Base-by-base conservation (phyloP, 1,140 invertebrate genomes). In the Agrilus planipennis region DNA sequence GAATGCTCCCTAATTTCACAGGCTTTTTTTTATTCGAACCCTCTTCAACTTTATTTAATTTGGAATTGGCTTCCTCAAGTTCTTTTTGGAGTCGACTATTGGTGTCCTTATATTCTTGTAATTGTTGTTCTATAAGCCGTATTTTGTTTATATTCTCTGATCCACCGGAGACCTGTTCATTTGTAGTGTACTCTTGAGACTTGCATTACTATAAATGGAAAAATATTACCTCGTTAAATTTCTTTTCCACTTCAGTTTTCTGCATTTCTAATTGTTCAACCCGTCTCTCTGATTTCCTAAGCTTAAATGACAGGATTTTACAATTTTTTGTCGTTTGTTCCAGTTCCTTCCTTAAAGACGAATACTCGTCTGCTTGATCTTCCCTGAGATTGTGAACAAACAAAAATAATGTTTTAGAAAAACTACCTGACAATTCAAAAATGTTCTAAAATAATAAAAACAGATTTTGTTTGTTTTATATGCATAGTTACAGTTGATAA, bases 261-360 rank as follows among this genome's bases (percentile, higher is more conserved):
- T 96, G 92, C 23, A 73, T 71, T 59, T 96, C 91, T 14, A 94
- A 61, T 52, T 89, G 81, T 42, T 98, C 93, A 19, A 80, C 73
- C 58, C 79, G 80, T 39, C 93, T 75, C 63, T 99, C 96, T 16
- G 89, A 76, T 72, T 99, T 99, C 52, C 93, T 78, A 34, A 99
- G 67, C 67, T 99, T 99, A 61, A 99, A 99, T 43, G 96, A 96
- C 18, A 99, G 70, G 50, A 99, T 93, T 47, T 95, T 75, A 66
- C 93, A 98, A 66, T 98, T 98, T 63, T 99, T 99, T 18, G 89
- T 89, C n/a, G 84, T 85, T 56, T 89, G 85, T 54, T 96, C 91
- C 40, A 95, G 72, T 66, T 92, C 89, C 57, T 91, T 85, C 65
- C 91, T 82, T 25, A 95, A 59, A 42, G 83, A 87, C n/a, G 89